Base-by-base conservation (phyloP, 2,113 vertebrate species). In the Speoplatyrhinus poulsoni region DNA sequence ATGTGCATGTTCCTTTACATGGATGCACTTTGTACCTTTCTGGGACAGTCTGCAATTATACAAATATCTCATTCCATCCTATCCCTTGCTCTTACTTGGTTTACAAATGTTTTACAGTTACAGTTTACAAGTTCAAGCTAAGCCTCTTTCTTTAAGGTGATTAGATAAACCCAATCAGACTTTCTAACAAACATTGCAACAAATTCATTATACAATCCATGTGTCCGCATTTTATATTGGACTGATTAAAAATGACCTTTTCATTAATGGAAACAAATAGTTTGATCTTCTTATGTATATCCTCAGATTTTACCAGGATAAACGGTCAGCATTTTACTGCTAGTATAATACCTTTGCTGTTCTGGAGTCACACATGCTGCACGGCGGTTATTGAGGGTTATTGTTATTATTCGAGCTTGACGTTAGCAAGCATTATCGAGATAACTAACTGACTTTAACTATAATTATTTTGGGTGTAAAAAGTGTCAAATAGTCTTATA, bases 251-350 rank as follows among this genome's bases (percentile, higher is more conserved):
- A 26, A 26, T 26, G 26, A 26, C 26, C 1, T 26, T 26, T 26
- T 26, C 26, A 26, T 26, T 26, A 2, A 47, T 10, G 12, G 46
- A 72, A 70, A 70, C 2, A 57, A 69, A 76, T 57, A 6, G 46
- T 49, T n/a, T 65, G 60, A 82, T 69, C 73, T 70, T 50, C 64
- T 78, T 76, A 62, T 66, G 54, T 53, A 26, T 69, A 74, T 72
- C 68, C 57, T 15, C 72, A 69, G 84, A 82, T 84, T 82, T 89
- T 88, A 87, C 66, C 60, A 72, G 71, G 72, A 84, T 19, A 81
- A 81, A 77, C 65, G 56, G 62, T 55, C 73, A 62, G 69, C 49
- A 81, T 75, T 70, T 17, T 49, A 65, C 41, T 58, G 36, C 36
- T 41, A 41, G 36, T 41, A 41, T 79, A 87, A 69, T 56, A 57